Percentiles rank a stretch among this genome's conserved stretches.
Conservation (phyloP, 2,888 invertebrate genomes). For the Caenorhabditis angaria region DNA sequence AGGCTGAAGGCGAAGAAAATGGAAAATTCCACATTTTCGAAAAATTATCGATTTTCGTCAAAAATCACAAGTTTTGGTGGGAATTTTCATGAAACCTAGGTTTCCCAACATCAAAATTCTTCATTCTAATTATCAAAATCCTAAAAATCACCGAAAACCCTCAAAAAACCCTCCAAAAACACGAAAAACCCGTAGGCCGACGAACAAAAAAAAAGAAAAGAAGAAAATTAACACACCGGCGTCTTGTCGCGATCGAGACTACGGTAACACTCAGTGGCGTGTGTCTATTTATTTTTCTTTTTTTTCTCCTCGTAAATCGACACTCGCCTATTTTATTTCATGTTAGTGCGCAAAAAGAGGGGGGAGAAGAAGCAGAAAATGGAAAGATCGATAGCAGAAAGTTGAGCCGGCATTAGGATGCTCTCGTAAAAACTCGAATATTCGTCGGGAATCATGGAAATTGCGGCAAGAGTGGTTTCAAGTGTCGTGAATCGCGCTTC, state of each 20-base stretch:
- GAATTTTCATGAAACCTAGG: not conserved
- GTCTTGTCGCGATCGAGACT: constrained; percentile 6
- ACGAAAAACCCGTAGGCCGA: constrained; percentile 9
- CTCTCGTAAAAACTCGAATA: too few species aligned
- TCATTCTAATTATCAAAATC: not conserved
- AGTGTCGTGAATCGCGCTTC: too few species aligned
- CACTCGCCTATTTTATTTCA: not conserved
- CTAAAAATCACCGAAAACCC: constrained; percentile 2
- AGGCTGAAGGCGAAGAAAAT: too few species aligned
- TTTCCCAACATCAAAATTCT: constrained; percentile 5
- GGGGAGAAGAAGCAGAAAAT: too few species aligned
- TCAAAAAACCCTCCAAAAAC: constrained; percentile 23
- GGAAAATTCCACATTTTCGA: not conserved
- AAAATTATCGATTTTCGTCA: not conserved
- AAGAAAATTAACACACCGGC: not conserved
- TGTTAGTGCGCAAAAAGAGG: too few species aligned
- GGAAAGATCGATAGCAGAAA: too few species aligned
- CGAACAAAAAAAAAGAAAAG: constrained; percentile 18
- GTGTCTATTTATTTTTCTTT: too few species aligned
- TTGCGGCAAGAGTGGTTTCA: constrained; percentile 40
- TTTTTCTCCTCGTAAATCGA: not conserved
- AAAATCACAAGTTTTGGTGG: not conserved
- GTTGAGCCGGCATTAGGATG: too few species aligned
- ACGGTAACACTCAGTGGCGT: constrained; percentile 3
- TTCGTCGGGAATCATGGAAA: too few species aligned